These are phyloP conservation scores for Drosophila elegans DNA, from an alignment of 1,140 invertebrate genomes.

Conservation along the genomic window DNA sequence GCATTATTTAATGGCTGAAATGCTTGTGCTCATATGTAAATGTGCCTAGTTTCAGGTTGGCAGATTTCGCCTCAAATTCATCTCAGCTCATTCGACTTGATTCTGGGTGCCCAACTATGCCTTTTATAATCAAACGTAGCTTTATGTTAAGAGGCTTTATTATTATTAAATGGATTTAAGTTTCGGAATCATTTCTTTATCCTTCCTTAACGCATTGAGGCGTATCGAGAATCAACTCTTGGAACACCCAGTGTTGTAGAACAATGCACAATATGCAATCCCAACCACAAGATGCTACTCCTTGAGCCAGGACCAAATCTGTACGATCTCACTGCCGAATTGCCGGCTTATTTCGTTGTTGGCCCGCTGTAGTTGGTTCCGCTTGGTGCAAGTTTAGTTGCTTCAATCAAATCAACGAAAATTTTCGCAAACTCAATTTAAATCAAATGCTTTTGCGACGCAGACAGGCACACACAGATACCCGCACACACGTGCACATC, in stretches of 20 bases:
- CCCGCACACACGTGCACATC: constrained; percentile 36
- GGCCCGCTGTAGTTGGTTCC: constrained; percentile 45
- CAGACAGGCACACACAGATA: constrained; percentile 41
- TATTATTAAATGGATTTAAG: no score
- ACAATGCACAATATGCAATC: neutral
- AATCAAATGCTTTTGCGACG: constrained; percentile 81
- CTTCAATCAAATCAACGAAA: constrained; percentile 83
- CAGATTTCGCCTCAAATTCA: no score
- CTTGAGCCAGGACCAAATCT: neutral
- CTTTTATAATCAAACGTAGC: no score
- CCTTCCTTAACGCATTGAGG: neutral
- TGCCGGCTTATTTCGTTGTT: constrained; percentile 19
- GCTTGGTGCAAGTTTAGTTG: constrained; percentile 79
- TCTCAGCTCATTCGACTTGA: no score
- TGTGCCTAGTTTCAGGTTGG: no score
- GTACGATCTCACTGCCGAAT: constrained; percentile 2
- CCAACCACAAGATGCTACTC: neutral
- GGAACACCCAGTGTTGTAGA: neutral
- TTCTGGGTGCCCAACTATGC: no score
- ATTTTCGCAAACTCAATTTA: constrained; percentile 81
- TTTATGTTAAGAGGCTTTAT: no score
- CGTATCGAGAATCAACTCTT: neutral
- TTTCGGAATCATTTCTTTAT: no score
- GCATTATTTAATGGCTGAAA: no score
- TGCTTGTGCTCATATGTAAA: no score